Evolutionary conservation across 1,140 invertebrate genomes (phyloP).

Genomic region (Tetraneura akinire): DNA sequence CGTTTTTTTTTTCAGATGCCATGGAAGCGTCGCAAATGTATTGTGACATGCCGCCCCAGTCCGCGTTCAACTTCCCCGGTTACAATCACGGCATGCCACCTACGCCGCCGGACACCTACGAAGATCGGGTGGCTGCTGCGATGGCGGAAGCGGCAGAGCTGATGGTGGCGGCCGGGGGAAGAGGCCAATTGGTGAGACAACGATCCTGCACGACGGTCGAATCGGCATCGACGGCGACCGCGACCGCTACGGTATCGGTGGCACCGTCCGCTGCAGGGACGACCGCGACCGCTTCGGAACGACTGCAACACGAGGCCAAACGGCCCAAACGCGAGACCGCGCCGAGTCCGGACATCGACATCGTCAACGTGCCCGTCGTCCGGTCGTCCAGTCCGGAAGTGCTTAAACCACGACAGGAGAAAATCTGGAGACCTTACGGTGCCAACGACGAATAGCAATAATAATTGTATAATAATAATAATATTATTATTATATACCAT

Average conservation of each 20-base stretch:
- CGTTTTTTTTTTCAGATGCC: slow-evolving; percentile 30
- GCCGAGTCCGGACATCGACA: slow-evolving; percentile 37
- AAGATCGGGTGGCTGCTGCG: not conserved
- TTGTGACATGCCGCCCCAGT: slow-evolving; percentile 37
- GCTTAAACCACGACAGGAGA: slow-evolving; percentile 38
- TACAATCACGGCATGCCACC: slow-evolving; percentile 27
- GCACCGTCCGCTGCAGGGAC: not conserved
- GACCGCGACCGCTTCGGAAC: not conserved
- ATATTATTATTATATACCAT: too few relatives aligned
- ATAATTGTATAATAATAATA: too few relatives aligned
- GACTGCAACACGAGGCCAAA: not conserved
- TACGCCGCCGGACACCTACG: slow-evolving; percentile 17
- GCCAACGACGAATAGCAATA: slow-evolving; percentile 39
- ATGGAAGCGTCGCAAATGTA: slow-evolving; percentile 48
- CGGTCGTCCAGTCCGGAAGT: slow-evolving; percentile 37
- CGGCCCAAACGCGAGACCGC: not conserved
- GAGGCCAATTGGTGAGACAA: too few relatives aligned
- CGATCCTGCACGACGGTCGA: too few relatives aligned
- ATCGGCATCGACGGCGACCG: not conserved
- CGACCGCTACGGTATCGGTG: not conserved
- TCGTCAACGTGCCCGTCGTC: slow-evolving; percentile 28
- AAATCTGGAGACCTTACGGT: slow-evolving; percentile 45
- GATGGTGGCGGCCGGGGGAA: too few relatives aligned
- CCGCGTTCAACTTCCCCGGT: slow-evolving; percentile 38
- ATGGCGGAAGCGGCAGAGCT: too few relatives aligned